These are phyloP conservation scores for Drosophila melanogaster DNA, from an alignment of 1,140 invertebrate species.

Conservation along the genomic window DNA sequence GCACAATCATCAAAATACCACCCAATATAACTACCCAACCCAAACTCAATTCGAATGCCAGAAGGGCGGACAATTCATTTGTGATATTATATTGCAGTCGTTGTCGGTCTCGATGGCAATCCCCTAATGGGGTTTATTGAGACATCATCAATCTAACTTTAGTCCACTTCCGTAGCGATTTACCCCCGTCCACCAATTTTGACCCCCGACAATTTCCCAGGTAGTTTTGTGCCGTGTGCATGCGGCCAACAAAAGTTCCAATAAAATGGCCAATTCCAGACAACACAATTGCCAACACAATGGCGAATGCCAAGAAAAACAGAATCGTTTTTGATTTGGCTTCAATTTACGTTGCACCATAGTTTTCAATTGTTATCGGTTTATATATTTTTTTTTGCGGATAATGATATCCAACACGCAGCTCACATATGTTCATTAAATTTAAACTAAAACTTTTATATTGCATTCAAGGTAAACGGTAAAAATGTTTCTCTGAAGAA, in stretches of 20 bases:
- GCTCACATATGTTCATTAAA: background rate
- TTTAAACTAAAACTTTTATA: background rate
- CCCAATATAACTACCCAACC: slow-evolving; percentile 11
- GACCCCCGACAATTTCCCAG: slow-evolving; percentile 12
- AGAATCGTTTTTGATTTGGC: slow-evolving; percentile 35
- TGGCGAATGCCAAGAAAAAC: slow-evolving; percentile 22
- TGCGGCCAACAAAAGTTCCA: slow-evolving; percentile 32
- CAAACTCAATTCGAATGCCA: background rate
- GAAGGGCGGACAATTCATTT: slow-evolving; percentile 60
- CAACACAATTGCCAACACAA: slow-evolving; percentile 33
- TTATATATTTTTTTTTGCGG: background rate
- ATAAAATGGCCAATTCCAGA: slow-evolving; percentile 30
- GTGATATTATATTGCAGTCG: slow-evolving; percentile 65
- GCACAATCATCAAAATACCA: slow-evolving; percentile 33
- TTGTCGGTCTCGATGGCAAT: slow-evolving; percentile 41
- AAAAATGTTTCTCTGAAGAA: background rate
- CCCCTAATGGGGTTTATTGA: slow-evolving; percentile 47
- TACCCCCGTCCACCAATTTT: background rate
- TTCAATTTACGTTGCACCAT: slow-evolving; percentile 23
- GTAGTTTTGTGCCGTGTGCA: slow-evolving; percentile 18
- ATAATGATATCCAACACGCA: background rate
- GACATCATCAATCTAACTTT: slow-evolving; percentile 55
- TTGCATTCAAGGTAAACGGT: background rate
- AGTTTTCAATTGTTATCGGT: slow-evolving; percentile 2
- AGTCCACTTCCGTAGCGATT: slow-evolving; percentile 29